Conservation (phyloP, 1,140 invertebrate species). For the Ooceraea biroi region DNA sequence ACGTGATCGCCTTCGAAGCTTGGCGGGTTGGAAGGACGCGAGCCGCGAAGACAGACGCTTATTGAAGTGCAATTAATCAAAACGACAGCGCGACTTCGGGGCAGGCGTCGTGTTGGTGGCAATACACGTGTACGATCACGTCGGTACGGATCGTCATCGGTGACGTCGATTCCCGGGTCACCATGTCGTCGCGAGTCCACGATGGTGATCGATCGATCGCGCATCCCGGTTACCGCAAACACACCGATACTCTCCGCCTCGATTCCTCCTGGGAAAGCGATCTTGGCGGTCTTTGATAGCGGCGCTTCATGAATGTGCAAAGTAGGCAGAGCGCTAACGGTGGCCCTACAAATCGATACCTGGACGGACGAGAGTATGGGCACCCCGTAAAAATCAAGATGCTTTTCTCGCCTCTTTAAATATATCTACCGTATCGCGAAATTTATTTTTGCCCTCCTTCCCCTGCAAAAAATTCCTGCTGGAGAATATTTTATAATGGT, state of each 20-base stretch:
- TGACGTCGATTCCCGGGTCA: slow-evolving; percentile 79
- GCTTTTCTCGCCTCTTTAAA: not conserved
- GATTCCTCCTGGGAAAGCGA: slow-evolving; percentile 78
- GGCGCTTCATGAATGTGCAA: slow-evolving; percentile 84
- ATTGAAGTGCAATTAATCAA: slow-evolving; percentile 83
- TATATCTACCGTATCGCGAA: not conserved
- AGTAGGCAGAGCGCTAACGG: slow-evolving; percentile 70
- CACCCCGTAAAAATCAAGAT: slow-evolving; percentile 18
- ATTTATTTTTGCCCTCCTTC: slow-evolving; percentile 21
- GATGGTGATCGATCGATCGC: slow-evolving; percentile 81
- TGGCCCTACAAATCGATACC: slow-evolving; percentile 50
- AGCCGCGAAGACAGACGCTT: slow-evolving; percentile 76
- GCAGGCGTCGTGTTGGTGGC: slow-evolving; percentile 68
- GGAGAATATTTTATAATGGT: too few species aligned
- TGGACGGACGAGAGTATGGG: slow-evolving; percentile 7
- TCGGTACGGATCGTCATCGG: slow-evolving; percentile 65
- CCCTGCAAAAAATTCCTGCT: too few species aligned
- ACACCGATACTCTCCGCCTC: slow-evolving; percentile 80
- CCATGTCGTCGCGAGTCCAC: slow-evolving; percentile 70
- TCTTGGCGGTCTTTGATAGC: slow-evolving; percentile 83
- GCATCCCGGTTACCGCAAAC: slow-evolving; percentile 84
- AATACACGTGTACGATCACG: slow-evolving; percentile 74
- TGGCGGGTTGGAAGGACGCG: slow-evolving; percentile 63
- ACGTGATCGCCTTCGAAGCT: slow-evolving; percentile 60
- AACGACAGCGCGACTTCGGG: slow-evolving; percentile 65